Evolutionary conservation across 2,113 vertebrate genomes (phyloP).

Genomic region (Prunella himalayana): DNA sequence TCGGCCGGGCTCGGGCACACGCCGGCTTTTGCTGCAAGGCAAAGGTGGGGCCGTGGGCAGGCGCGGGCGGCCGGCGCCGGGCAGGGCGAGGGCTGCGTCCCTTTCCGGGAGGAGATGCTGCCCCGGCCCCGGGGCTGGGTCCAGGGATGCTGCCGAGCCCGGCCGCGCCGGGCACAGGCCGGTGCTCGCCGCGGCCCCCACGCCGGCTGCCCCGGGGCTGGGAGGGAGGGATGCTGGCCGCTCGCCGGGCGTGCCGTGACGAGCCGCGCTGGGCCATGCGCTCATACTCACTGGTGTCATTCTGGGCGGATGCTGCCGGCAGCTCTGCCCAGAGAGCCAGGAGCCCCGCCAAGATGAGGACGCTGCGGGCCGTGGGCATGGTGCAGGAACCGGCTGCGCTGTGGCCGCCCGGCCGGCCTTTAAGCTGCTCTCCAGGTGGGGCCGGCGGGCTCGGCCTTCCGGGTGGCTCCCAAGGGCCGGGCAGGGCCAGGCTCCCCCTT

Average conservation of each 20-base stretch:
- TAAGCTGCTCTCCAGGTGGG: slow-evolving; percentile 59
- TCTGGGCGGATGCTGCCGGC: slow-evolving; percentile 42
- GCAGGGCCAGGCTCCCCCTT: slow-evolving; percentile 49
- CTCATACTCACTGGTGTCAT: slow-evolving; percentile 64
- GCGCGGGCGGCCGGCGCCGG: background rate
- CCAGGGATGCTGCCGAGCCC: background rate
- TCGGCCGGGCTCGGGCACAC: slow-evolving; percentile 1
- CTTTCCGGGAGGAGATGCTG: background rate
- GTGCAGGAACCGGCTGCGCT: slow-evolving; percentile 22
- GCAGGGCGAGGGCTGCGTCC: background rate
- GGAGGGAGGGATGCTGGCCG: background rate
- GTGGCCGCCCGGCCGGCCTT: slow-evolving; percentile 28
- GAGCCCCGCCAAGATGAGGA: slow-evolving; percentile 43
- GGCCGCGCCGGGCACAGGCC: rapidly evolving
- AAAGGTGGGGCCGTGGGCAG: background rate
- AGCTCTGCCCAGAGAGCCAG: slow-evolving; percentile 47
- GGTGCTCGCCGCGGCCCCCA: background rate
- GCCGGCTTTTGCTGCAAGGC: slow-evolving; percentile 52
- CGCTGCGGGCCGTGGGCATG: slow-evolving; percentile 43
- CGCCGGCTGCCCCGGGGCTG: background rate
- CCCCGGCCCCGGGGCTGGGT: background rate
- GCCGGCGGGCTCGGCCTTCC: slow-evolving; percentile 52
- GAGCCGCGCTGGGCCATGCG: background rate
- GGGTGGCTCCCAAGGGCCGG: slow-evolving; percentile 53
- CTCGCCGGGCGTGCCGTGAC: background rate